phyloP scores from a whole-genome alignment of 1,140 invertebrate species.

The Lepidotrigona ventralis region DNA sequence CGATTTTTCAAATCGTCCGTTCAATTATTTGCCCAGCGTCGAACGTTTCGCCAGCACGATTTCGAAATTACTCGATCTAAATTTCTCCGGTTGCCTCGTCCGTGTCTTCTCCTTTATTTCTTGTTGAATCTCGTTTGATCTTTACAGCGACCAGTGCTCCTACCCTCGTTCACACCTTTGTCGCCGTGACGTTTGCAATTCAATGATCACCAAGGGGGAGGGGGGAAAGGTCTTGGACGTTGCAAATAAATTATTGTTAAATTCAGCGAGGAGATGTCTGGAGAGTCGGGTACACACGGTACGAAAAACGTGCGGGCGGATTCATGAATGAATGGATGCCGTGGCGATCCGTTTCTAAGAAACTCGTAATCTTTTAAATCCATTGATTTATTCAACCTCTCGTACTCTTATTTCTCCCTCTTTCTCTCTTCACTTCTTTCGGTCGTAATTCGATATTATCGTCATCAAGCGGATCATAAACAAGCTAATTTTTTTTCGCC shows the following conservation, averaged over 20 bases:
- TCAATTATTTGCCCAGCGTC: background rate
- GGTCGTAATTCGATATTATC: background rate
- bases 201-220: background rate
- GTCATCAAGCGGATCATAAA: background rate
- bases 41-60: background rate
- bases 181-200: constrained; percentile 32
- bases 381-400: constrained; percentile 24
- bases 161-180: constrained; percentile 6
- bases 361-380: constrained; percentile 41
- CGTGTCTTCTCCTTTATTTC: background rate
- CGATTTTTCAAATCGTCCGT: background rate
- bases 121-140: constrained; percentile 9
- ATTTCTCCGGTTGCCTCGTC: background rate
- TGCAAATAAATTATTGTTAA: constrained; percentile 41
- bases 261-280: constrained; percentile 1
- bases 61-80: constrained; percentile 2
- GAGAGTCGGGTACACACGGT: too few relatives aligned
- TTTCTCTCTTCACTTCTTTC: background rate
- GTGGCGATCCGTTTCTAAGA: constrained; percentile 19
- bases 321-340: constrained; percentile 42
- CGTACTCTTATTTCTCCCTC: too few relatives aligned
- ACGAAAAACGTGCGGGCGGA: background rate
- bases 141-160: constrained; percentile 11
- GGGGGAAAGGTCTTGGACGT: background rate
- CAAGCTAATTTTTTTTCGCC: background rate